Percentiles rank a stretch among this genome's conserved stretches.
Conservation (phyloP, 2,113 vertebrate genomes). For the Acanthisitta chloris region DNA sequence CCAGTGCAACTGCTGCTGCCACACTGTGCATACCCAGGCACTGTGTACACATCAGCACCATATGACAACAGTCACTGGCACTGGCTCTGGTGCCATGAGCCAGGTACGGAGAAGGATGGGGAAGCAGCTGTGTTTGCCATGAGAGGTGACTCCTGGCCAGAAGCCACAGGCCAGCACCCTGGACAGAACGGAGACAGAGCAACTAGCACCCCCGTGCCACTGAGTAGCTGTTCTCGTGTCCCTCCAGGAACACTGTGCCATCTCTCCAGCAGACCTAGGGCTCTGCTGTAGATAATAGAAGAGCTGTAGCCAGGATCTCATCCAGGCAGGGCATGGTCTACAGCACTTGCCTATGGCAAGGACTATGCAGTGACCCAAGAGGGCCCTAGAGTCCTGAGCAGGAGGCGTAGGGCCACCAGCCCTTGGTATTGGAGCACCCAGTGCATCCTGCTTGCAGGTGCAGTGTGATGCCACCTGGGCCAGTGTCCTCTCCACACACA, state of each 20-base stretch:
- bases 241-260: not conserved
- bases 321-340: not conserved
- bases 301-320: not conserved
- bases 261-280: not conserved
- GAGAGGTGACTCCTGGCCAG: not conserved
- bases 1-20: fast-evolving
- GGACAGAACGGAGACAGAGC: fast-evolving
- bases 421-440: not conserved
- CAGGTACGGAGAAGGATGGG: not conserved
- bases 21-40: fast-evolving
- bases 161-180: not conserved
- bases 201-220: not conserved
- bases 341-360: not conserved
- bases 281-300: not conserved
- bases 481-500: not conserved
- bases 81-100: fast-evolving
- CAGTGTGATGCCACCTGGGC: not conserved
- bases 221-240: fast-evolving
- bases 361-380: not conserved
- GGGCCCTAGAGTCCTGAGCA: not conserved
- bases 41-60: not conserved
- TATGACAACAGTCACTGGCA: not conserved
- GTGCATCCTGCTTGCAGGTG: not conserved
- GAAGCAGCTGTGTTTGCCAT: conserved; percentile 28
- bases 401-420: not conserved